Base-by-base conservation (phyloP, 2,113 vertebrate genomes). In the Dryoscopus gambensis region DNA sequence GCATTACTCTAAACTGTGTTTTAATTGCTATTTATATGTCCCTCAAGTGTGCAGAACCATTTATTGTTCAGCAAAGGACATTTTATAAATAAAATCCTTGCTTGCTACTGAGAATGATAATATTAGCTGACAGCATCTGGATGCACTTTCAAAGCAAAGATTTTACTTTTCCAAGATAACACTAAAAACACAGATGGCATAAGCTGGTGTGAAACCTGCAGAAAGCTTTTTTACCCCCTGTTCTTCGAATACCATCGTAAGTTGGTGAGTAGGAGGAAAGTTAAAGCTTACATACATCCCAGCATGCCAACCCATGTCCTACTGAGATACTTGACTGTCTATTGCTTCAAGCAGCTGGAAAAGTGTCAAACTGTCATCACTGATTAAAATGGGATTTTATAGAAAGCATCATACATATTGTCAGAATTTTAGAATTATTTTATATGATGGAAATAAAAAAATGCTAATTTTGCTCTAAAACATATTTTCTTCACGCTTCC, bases 361-460 rank as follows among this genome's bases (percentile, higher is more conserved):
- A 95, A 97, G 97, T 94, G 93, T 98, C 98, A 98, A 97, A 96
- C 97, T 98, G 98, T 98, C 98, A 97, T 95, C 96, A 84, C 95
- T 97, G 98, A 98, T 98, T 98, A 98, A 98, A 97, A 97, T 84
- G 84, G 97, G 98, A 96, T 97, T 98, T 98, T 97, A 95, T 86
- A 97, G 88, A 96, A 95, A 96, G 53, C 94, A 97, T 97, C 93
- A 90, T 83, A 89, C 25, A 33, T 76, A 86, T 93, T 96, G 95
- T 97, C 94, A 97, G 92, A 96, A 96, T 91, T 94, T 90, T 84
- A 94, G 91, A 90, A 85, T 84, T 95, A 71, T 55, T 96, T 84
- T 25, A 56, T 47, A 56, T 2, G 15, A 67, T n/a, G 62, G 85
- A 93, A 96, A 95, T 39, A 35, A 10, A 79, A 33, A 37, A 82